Percentiles rank a stretch among this genome's conserved stretches.
phyloP scores from a whole-genome alignment of 2,888 invertebrate genomes.

The Acleris cristana region DNA sequence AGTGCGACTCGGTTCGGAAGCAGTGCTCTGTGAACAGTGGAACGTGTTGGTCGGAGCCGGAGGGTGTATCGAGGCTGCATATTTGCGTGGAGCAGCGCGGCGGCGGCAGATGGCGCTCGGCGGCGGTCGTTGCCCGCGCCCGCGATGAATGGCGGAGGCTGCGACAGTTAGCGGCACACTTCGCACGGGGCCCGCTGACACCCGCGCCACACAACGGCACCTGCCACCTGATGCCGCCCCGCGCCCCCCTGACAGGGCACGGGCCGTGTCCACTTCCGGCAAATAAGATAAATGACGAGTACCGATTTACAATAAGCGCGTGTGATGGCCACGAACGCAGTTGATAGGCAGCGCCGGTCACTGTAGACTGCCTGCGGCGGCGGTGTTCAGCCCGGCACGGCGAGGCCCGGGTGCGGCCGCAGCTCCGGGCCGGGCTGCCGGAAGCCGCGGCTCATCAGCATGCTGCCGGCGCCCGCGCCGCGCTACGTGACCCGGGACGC shows the following conservation, averaged over 20 bases:
- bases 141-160: slow-evolving; percentile 30
- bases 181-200: slow-evolving; percentile 22
- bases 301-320: background rate
- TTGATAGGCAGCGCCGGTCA: background rate
- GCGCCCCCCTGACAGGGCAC: background rate
- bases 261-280: background rate
- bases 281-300: background rate
- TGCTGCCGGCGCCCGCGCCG: slow-evolving; percentile 1
- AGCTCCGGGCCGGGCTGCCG: no score
- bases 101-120: slow-evolving; percentile 16
- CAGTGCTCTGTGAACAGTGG: slow-evolving; percentile 10
- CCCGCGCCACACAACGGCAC: slow-evolving; percentile 20
- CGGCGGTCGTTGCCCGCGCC: slow-evolving; percentile 26
- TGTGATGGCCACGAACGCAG: background rate
- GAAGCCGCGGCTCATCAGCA: no score
- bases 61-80: slow-evolving; percentile 14
- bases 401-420: background rate
- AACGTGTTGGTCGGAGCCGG: background rate
- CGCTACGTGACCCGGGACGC: background rate
- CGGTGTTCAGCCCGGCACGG: background rate
- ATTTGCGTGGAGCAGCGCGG: slow-evolving; percentile 7
- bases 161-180: slow-evolving; percentile 21
- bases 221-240: slow-evolving; percentile 22
- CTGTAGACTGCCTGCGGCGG: background rate
- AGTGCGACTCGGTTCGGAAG: slow-evolving; percentile 3